Conservation (phyloP, 2,113 vertebrate genomes). For the Ascaphus truei region DNA sequence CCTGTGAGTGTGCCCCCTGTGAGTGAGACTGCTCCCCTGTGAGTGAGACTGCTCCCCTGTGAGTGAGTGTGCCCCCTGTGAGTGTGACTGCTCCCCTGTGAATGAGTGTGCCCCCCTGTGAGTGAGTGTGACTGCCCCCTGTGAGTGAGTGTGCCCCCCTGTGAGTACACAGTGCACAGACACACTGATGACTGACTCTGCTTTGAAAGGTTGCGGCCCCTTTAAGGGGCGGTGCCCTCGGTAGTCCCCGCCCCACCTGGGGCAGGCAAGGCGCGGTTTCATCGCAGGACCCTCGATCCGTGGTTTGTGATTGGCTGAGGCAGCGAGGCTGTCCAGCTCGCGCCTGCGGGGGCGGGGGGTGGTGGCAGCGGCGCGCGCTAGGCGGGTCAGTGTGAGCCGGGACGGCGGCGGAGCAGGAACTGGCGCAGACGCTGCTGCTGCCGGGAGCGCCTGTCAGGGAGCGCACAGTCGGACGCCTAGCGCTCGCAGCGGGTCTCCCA, state of each 20-base stretch:
- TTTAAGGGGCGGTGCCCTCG: neutral
- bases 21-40: no score
- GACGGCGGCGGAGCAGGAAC: neutral
- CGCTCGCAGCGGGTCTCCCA: neutral
- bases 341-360: conserved; percentile 14
- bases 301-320: neutral
- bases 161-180: no score
- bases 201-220: no score
- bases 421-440: neutral
- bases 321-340: neutral
- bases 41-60: no score
- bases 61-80: no score
- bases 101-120: no score
- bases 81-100: no score
- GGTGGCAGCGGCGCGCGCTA: neutral
- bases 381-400: conserved; percentile 7
- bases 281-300: neutral
- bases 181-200: no score
- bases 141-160: no score
- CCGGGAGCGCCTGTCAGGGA: neutral
- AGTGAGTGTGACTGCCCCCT: no score
- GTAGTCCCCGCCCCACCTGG: neutral
- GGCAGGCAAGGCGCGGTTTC: neutral
- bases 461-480: neutral
- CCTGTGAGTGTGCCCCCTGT: neutral